Percentiles rank a stretch among this genome's conserved stretches.
Evolutionary conservation across 1,140 invertebrate species (phyloP).

Genomic region (Magallana angulata): DNA sequence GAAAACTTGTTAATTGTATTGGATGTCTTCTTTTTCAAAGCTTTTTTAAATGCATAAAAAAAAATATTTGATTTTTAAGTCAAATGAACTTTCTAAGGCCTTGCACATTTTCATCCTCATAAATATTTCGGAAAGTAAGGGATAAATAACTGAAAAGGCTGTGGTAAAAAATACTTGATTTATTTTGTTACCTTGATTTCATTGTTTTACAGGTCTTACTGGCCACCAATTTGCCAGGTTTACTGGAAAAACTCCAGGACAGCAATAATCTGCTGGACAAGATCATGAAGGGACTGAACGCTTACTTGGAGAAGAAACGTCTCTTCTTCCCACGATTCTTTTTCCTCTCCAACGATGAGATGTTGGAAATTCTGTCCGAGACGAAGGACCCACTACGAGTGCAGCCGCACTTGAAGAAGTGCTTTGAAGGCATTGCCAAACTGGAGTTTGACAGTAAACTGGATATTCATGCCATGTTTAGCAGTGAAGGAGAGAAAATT

Average conservation of each 20-base stretch:
- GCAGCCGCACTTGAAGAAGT: slow-evolving; percentile 81
- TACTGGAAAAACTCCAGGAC: slow-evolving; percentile 78
- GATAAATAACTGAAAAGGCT: too few species aligned
- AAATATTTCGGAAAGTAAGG: too few species aligned
- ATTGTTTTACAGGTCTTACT: slow-evolving; percentile 71
- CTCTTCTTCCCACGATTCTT: slow-evolving; percentile 80
- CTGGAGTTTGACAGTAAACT: slow-evolving; percentile 78
- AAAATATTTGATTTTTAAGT: background rate
- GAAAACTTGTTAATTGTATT: background rate
- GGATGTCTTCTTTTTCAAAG: background rate
- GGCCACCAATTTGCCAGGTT: slow-evolving; percentile 75
- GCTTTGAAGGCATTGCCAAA: slow-evolving; percentile 80
- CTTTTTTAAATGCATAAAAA: background rate
- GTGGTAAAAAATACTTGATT: too few species aligned
- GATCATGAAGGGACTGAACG: slow-evolving; percentile 80
- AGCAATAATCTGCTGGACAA: slow-evolving; percentile 78
- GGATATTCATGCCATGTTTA: slow-evolving; percentile 79
- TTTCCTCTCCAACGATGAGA: slow-evolving; percentile 81
- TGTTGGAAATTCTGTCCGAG: slow-evolving; percentile 81
- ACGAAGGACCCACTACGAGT: slow-evolving; percentile 80
- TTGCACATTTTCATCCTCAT: too few species aligned
- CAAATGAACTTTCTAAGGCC: too few species aligned
- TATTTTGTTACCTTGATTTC: too few species aligned
- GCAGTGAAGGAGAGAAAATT: slow-evolving; percentile 79
- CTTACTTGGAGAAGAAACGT: slow-evolving; percentile 80